Percentiles rank a stretch among this genome's conserved stretches.
Conservation (phyloP, 2,113 vertebrate species). For the Perca schrenkii region DNA sequence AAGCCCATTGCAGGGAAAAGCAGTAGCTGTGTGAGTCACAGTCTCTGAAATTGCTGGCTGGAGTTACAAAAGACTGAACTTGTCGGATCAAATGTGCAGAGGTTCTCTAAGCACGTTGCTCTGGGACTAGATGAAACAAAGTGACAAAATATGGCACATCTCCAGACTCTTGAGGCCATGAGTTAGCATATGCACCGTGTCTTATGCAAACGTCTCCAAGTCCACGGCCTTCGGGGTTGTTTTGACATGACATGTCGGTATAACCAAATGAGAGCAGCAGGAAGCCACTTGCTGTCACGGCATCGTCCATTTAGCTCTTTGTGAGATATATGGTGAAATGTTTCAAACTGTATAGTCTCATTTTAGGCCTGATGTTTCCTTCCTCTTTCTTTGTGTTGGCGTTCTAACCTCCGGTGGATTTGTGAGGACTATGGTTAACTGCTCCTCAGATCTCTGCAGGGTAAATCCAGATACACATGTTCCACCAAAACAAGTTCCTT, state of each 20-base stretch:
- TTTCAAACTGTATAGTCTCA: not conserved
- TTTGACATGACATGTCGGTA: not conserved
- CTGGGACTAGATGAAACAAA: not conserved
- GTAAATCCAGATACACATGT: no score
- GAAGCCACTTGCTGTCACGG: not conserved
- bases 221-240: not conserved
- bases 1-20: not conserved
- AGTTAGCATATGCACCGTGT: not conserved
- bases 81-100: not conserved
- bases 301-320: not conserved
- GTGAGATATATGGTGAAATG: not conserved
- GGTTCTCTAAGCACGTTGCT: not conserved
- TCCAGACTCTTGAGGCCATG: not conserved
- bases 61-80: not conserved
- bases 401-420: no score
- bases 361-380: no score
- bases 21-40: not conserved
- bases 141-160: not conserved
- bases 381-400: no score
- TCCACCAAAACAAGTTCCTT: no score
- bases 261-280: not conserved
- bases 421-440: no score
- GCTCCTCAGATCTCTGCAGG: no score
- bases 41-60: not conserved
- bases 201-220: not conserved